Evolutionary conservation across 2,888 invertebrate species (phyloP), one percentile per base, ranked within the genome.

Genomic region (Polydrusus tereticollis): DNA sequence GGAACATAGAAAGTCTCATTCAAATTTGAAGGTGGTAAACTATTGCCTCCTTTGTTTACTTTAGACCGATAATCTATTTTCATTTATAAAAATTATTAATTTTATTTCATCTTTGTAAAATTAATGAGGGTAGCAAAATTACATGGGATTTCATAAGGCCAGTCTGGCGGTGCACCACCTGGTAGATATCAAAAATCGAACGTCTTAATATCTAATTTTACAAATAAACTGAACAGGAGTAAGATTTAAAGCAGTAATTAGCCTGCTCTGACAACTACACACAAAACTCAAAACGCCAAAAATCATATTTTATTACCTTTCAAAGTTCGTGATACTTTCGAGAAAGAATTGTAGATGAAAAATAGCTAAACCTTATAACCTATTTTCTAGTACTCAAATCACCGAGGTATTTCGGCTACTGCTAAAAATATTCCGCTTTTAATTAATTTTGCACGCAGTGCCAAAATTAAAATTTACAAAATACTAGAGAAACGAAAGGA

Each of bases 361-460:
- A 36, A n/a, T 14, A 10, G 36, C 21, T 18, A 21, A 36, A 29
- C 20, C 20, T n/a, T 23, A 59, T 59, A 55, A 29, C 29, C 29
- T 55, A 55, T 33, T 55, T 55, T 29, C 16, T 55, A 55, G 52
- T 26, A 55, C 29, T 59, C n/a, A 59, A 38, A 59, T 38, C 16
- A 59, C 59, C 59, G 41, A 59, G 38, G 55, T 55, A 66, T 66
- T 55, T 43, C 20, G 14, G 60, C 20, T 43, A 21, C 38, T 38
- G 60, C 60, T 62, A 68, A 60, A 68, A 60, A 60, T 60, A 60
- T 67, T 67, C 41, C 14, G 36, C 18, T 67, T 47, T 23, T 55
- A 29, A 55, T 55, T 29, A 55, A 16, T 29, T 14, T 16, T 18
- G 33, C 20, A 29, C 33, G 16, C 33, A 36, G 29, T 67, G 67